Evolutionary conservation across 2,888 invertebrate genomes (phyloP).

Genomic region (Colostygia pectinataria): DNA sequence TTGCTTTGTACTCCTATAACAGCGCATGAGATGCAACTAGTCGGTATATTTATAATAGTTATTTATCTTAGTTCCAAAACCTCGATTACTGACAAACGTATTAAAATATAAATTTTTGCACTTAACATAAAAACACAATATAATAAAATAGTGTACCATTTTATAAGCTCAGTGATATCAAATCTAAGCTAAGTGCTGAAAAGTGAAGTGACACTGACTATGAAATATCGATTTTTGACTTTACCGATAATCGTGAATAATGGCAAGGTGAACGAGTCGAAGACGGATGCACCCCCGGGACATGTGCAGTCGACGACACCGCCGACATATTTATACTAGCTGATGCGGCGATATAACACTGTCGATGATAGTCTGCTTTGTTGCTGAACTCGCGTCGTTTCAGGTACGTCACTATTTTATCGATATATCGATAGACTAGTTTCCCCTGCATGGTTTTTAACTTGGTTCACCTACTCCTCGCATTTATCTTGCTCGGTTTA

Average conservation of each 20-base stretch:
- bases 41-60: too few species aligned
- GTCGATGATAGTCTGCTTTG: conserved; percentile 83
- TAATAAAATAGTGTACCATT: conserved; percentile 3
- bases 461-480: background rate
- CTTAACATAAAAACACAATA: background rate
- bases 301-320: conserved; percentile 72
- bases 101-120: background rate
- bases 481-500: background rate
- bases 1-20: too few species aligned
- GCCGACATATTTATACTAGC: conserved; percentile 72
- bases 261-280: conserved; percentile 48
- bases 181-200: conserved; percentile 42
- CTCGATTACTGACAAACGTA: too few species aligned
- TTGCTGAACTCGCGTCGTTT: conserved; percentile 79
- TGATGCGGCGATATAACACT: conserved; percentile 73
- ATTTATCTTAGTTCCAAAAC: too few species aligned
- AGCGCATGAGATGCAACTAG: too few species aligned
- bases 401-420: conserved; percentile 63
- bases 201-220: conserved; percentile 61
- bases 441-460: conserved; percentile 17
- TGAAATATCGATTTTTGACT: conserved; percentile 46
- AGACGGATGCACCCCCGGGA: conserved; percentile 58
- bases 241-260: conserved; percentile 42
- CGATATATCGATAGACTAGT: background rate
- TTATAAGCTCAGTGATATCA: conserved; percentile 5